phyloP scores from a whole-genome alignment of 2,113 vertebrate species.

The Ctenodactylus gundi region DNA sequence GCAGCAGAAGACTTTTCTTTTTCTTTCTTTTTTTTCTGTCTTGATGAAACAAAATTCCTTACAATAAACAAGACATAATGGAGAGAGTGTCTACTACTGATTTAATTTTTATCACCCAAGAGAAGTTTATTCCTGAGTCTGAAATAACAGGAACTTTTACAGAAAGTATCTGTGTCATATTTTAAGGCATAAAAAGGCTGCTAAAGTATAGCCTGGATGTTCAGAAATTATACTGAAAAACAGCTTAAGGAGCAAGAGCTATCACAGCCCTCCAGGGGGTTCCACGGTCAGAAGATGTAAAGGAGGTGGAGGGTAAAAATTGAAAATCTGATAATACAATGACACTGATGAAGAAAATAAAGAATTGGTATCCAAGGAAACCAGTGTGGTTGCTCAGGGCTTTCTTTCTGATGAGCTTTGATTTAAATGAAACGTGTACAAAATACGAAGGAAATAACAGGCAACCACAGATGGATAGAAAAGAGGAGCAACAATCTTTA shows the following conservation, averaged over 20 bases:
- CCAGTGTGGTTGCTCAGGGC: constrained; percentile 54
- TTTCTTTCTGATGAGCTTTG: constrained; percentile 58
- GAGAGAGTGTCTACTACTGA: background rate
- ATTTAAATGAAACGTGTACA: constrained; percentile 53
- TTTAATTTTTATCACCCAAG: background rate
- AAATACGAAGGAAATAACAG: constrained; percentile 53
- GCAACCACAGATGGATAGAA: background rate
- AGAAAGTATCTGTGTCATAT: constrained; percentile 5
- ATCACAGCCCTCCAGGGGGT: background rate
- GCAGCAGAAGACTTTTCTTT: too few relatives aligned
- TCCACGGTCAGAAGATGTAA: constrained; percentile 30
- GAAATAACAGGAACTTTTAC: constrained; percentile 38
- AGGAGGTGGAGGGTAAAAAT: constrained; percentile 37
- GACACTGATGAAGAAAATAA: constrained; percentile 70
- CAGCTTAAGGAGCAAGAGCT: constrained; percentile 31
- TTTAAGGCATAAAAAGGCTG: constrained; percentile 9
- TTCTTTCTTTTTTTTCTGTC: background rate
- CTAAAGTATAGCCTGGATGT: background rate
- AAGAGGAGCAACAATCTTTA: background rate
- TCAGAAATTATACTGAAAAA: constrained; percentile 40
- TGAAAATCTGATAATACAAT: constrained; percentile 70
- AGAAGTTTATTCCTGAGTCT: constrained; percentile 10
- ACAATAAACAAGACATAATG: background rate
- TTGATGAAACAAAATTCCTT: background rate
- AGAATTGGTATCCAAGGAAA: constrained; percentile 68